Conservation (phyloP, 37 sponge, comb jelly and placozoan genomes). For the Cladorhizidae sp. region DNA sequence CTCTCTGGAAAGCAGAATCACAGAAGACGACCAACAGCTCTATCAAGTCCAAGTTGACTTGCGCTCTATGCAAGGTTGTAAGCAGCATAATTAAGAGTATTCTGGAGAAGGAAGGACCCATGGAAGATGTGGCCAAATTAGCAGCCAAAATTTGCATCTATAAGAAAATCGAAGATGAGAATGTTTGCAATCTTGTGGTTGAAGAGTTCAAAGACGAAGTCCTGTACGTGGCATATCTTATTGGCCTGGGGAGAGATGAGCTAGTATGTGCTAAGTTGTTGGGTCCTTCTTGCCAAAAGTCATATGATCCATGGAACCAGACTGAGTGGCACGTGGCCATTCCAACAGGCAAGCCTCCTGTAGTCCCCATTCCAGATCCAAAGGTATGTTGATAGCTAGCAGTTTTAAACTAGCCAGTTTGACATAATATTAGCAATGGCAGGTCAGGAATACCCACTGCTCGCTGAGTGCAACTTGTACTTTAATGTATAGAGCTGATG, state of each 20-base stretch:
- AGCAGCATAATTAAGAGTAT: conserved; percentile 31
- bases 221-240: conserved; percentile 51
- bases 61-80: conserved; percentile 61
- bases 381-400: conserved; percentile 29
- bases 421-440: too few relatives aligned
- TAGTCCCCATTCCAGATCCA: conserved; percentile 54
- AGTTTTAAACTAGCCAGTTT: too few relatives aligned
- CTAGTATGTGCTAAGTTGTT: conserved; percentile 70
- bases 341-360: conserved; percentile 76
- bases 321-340: conserved; percentile 78
- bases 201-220: conserved; percentile 76
- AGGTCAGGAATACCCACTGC: too few relatives aligned
- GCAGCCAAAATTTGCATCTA: conserved; percentile 44
- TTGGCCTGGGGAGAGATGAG: conserved; percentile 54
- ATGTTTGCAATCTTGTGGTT: conserved; percentile 64
- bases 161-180: conserved; percentile 57
- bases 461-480: too few relatives aligned
- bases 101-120: conserved; percentile 18
- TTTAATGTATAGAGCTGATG: too few relatives aligned
- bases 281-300: conserved; percentile 64
- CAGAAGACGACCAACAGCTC: too few relatives aligned
- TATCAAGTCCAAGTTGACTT: conserved; percentile 7
- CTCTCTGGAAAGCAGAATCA: too few relatives aligned
- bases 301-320: conserved; percentile 79
- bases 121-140: conserved; percentile 63